Base-by-base conservation (phyloP, 2,888 invertebrate species). In the Pheosia gnoma region DNA sequence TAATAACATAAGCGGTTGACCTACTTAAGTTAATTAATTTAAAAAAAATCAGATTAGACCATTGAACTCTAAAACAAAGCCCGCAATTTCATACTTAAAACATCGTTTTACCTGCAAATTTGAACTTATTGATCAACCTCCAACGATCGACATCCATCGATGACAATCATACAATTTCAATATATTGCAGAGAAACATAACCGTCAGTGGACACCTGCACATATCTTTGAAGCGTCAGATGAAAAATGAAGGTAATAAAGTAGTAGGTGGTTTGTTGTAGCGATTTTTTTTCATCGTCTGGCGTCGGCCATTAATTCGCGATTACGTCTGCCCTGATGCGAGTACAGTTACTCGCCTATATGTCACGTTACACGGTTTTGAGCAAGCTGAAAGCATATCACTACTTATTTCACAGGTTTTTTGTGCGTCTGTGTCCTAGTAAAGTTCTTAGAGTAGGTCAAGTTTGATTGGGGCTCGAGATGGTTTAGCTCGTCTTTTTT, bases 251-350 rank as follows among this genome's bases (percentile, higher is more conserved):
- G 9, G 13, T 53, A 9, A 37, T 8, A 3, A 8, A 53, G 61
- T 73, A 65, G 70, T 66, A 39, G 37, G 56, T 59, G 56, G 60
- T 59, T 38, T 57, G 58, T 58, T 53, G 58, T 41, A 57, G 49
- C 57, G n/a, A n/a, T 53, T 67, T 68, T 71, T 74, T 72, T 71
- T 66, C 10, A 0, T 0, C 58, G 68, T 67, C 68, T 70, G 65
- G 66, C 47, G 59, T 70, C 75, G 68, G 85, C 84, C 89, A 89
- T 90, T 87, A 90, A 87, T 88, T 85, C 74, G 79, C 87, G 85
- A 89, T 89, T 89, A 88, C 78, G 81, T 75, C 71, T 78, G 76
- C 63, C 66, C 62, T 58, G 57, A 58, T 55, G 60, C 10, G 11
- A 61, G 66, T 82, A 82, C 75, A 67, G 75, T 77, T 82, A 82